A percentile compares a stretch with the other conserved stretches of the same genome.
phyloP scores from a whole-genome alignment of 1,140 invertebrate genomes.

The Lepidostoma basale region DNA sequence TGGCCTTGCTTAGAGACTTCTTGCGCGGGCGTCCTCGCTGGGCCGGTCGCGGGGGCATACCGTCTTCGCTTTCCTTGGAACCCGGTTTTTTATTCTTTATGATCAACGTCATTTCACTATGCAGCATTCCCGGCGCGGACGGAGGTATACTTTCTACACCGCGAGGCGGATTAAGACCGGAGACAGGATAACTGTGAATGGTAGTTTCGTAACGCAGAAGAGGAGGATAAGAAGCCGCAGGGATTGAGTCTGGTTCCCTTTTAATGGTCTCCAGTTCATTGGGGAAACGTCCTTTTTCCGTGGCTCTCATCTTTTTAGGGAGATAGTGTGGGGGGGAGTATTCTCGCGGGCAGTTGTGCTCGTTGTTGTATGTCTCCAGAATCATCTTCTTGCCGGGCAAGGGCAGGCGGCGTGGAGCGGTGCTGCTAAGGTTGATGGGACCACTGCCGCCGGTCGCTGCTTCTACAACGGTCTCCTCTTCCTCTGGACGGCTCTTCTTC shows the following conservation, averaged over 20 bases:
- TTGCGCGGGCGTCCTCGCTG: conserved; percentile 41
- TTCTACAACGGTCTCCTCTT: neutral
- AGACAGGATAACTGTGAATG: neutral
- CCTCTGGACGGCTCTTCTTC: neutral
- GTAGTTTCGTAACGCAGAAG: no score
- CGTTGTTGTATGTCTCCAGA: conserved; percentile 58
- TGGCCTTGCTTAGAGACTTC: conserved; percentile 42
- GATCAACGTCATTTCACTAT: no score
- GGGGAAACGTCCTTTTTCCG: conserved; percentile 51
- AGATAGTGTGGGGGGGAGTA: conserved; percentile 50
- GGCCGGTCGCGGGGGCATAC: conserved; percentile 58
- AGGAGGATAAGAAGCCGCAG: neutral
- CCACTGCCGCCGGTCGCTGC: conserved; percentile 35
- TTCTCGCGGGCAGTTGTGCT: conserved; percentile 49
- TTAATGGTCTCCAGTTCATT: neutral
- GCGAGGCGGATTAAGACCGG: neutral
- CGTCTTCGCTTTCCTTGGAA: conserved; percentile 57
- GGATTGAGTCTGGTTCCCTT: conserved; percentile 36
- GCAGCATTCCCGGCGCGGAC: no score
- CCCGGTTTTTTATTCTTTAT: conserved; percentile 46
- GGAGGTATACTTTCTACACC: neutral
- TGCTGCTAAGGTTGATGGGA: conserved; percentile 23
- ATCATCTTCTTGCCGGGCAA: conserved; percentile 60
- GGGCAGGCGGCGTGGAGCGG: conserved; percentile 46
- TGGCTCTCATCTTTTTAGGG: conserved; percentile 60